Percentiles rank a stretch among this genome's conserved stretches.
Conservation (phyloP, 2,113 vertebrate species). For the Elaphurus davidianus region DNA sequence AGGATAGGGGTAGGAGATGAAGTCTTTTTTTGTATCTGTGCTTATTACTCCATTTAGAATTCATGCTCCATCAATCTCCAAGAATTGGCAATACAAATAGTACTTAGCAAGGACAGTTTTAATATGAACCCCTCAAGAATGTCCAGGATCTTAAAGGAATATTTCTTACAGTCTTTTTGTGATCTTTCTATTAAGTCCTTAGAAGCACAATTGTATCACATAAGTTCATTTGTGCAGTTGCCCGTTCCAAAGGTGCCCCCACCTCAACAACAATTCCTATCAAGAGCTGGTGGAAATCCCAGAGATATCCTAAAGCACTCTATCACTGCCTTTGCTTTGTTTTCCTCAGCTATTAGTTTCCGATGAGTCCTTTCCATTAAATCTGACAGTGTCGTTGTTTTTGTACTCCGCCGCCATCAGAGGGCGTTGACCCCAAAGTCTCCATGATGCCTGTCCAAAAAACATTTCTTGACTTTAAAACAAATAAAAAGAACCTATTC, state of each 20-base stretch:
- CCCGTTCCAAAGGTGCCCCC: background rate
- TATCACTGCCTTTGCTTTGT: background rate
- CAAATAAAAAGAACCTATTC: background rate
- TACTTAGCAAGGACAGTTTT: background rate
- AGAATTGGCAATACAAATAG: background rate
- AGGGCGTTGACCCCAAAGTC: accelerated
- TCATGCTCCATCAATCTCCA: background rate
- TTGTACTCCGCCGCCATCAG: background rate
- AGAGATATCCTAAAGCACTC: background rate
- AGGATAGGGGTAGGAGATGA: background rate
- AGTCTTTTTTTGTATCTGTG: background rate
- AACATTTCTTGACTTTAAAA: background rate
- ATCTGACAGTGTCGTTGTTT: background rate
- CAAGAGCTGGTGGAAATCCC: background rate
- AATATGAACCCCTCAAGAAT: background rate
- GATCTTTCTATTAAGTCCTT: background rate
- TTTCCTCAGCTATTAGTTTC: background rate
- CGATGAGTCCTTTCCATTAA: background rate
- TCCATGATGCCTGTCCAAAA: background rate
- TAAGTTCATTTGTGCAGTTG: background rate
- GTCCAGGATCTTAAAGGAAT: background rate
- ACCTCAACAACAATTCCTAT: background rate
- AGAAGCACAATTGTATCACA: background rate
- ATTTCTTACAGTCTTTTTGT: background rate
- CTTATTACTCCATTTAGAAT: background rate